Conservation (phyloP, 2,797 vertebrate genomes). For the Sebastiscus tertius region DNA sequence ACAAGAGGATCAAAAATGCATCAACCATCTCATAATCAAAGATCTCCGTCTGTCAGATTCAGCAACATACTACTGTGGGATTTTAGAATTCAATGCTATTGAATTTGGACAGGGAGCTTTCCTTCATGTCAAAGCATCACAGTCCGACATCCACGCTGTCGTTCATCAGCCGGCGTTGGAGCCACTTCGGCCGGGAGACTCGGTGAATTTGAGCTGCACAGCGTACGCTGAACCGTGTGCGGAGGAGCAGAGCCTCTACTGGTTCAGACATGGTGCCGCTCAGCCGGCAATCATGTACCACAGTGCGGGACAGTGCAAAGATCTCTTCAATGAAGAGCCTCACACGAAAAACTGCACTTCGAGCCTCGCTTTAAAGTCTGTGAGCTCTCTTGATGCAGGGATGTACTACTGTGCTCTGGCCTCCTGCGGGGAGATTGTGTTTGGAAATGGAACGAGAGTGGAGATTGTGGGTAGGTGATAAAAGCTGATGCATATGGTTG, state of each 20-base stretch:
- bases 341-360: constrained; percentile 17
- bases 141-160: neutral
- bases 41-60: constrained; percentile 54
- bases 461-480: constrained; percentile 37
- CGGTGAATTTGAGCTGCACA: constrained; percentile 56
- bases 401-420: constrained; percentile 70
- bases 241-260: constrained; percentile 52
- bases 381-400: constrained; percentile 28
- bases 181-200: neutral
- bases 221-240: constrained; percentile 33
- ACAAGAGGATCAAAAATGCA: fast-evolving
- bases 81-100: constrained; percentile 37
- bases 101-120: constrained; percentile 65
- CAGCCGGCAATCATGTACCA: constrained; percentile 33
- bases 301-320: constrained; percentile 20
- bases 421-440: constrained; percentile 61
- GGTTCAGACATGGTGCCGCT: constrained; percentile 48
- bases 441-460: constrained; percentile 59
- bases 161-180: neutral
- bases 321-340: neutral
- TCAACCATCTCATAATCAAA: constrained; percentile 55
- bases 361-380: constrained; percentile 28
- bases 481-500: neutral
- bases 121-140: constrained; percentile 54
- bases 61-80: constrained; percentile 70